A percentile compares a stretch with the other conserved stretches of the same genome.
phyloP scores from a whole-genome alignment of 92 coral and sea anemone genomes.

The Epizoanthus stellaris region DNA sequence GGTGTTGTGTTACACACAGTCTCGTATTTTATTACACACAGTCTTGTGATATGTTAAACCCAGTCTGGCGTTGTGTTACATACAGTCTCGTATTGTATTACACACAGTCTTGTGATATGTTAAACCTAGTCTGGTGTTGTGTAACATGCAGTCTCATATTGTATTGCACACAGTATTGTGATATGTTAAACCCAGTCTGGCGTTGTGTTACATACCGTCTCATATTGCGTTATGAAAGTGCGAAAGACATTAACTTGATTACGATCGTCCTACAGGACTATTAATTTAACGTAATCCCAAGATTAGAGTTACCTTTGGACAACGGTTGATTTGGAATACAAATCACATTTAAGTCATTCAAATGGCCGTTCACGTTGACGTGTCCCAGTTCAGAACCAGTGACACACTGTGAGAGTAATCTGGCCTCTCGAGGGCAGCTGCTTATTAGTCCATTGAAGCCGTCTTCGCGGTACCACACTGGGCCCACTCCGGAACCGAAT shows the following conservation, averaged over 20 bases:
- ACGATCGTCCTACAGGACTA: not conserved
- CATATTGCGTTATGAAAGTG: not conserved
- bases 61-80: no score
- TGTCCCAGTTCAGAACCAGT: slow-evolving; percentile 20
- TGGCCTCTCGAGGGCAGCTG: not conserved
- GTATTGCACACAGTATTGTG: no score
- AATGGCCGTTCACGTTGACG: not conserved
- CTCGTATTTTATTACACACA: no score
- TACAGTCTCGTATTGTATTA: no score
- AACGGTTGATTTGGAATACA: not conserved
- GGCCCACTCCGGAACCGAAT: not conserved
- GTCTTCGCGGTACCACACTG: not conserved
- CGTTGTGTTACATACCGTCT: no score
- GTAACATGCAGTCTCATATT: no score
- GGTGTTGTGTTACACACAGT: no score
- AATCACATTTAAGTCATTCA: not conserved
- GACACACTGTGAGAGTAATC: not conserved
- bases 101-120: no score
- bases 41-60: no score
- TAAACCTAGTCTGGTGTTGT: no score
- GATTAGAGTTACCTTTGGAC: not conserved
- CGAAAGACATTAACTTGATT: not conserved
- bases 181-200: no score
- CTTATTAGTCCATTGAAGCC: not conserved
- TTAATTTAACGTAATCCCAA: not conserved